phyloP scores from a whole-genome alignment of 2,113 vertebrate species.

The Odocoileus hemionus region DNA sequence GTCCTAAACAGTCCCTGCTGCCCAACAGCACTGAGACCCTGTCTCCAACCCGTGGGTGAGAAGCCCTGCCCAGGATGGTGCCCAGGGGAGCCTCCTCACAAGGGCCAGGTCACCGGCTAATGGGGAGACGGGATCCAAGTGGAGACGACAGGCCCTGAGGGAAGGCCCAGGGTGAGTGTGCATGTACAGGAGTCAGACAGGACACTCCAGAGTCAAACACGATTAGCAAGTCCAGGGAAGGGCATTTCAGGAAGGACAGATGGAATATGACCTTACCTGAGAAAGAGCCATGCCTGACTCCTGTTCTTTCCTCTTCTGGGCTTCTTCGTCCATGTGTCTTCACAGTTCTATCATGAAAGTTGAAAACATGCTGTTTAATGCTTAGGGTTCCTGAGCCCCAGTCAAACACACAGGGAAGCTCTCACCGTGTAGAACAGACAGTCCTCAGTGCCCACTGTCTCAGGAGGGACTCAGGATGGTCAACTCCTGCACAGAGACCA shows the following conservation, averaged over 20 bases:
- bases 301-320: not conserved
- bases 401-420: not conserved
- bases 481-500: accelerated
- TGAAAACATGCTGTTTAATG: not conserved
- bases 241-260: not conserved
- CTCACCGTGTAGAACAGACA: not conserved
- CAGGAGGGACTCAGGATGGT: not conserved
- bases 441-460: not conserved
- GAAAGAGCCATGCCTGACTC: not conserved
- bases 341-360: not conserved
- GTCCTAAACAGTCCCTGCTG: not conserved
- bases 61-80: accelerated
- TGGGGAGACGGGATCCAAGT: not conserved
- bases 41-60: accelerated
- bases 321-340: not conserved
- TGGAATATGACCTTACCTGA: not conserved
- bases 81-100: not conserved
- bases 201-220: not conserved
- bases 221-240: not conserved
- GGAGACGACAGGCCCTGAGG: not conserved
- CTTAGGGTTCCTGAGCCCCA: not conserved
- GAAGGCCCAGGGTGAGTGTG: accelerated
- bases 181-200: not conserved
- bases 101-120: not conserved
- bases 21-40: accelerated